These are phyloP conservation scores for Shinisaurus crocodilurus DNA, from an alignment of 2,113 vertebrate species.

Conservation along the genomic window DNA sequence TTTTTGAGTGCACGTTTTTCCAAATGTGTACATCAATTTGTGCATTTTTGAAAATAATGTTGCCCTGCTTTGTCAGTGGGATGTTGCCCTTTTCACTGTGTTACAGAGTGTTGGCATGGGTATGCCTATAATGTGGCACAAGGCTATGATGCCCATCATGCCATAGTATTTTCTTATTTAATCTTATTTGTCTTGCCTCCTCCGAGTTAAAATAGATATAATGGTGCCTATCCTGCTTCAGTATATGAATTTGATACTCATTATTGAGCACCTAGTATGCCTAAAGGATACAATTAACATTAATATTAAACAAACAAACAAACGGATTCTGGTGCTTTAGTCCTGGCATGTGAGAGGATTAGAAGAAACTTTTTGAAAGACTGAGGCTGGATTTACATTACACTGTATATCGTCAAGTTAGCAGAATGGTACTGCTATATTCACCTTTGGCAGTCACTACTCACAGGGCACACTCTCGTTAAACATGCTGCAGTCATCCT, in stretches of 20 bases:
- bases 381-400: too few relatives aligned
- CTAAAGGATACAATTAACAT: background rate
- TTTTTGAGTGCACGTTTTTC: too few relatives aligned
- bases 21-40: too few relatives aligned
- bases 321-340: background rate
- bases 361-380: background rate
- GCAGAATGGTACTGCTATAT: too few relatives aligned
- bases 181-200: too few relatives aligned
- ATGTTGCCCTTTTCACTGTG: background rate
- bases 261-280: background rate
- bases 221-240: background rate
- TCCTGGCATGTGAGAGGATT: background rate
- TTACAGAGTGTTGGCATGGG: background rate
- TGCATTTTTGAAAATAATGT: background rate
- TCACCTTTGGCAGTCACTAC: too few relatives aligned
- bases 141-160: background rate
- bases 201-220: background rate
- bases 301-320: background rate
- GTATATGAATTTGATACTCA: background rate
- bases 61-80: background rate
- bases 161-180: background rate
- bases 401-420: too few relatives aligned
- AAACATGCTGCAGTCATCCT: too few relatives aligned
- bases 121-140: too few relatives aligned
- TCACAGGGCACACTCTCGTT: too few relatives aligned